Conservation (phyloP, 2,888 invertebrate genomes). For the Ormyrus thymus region DNA sequence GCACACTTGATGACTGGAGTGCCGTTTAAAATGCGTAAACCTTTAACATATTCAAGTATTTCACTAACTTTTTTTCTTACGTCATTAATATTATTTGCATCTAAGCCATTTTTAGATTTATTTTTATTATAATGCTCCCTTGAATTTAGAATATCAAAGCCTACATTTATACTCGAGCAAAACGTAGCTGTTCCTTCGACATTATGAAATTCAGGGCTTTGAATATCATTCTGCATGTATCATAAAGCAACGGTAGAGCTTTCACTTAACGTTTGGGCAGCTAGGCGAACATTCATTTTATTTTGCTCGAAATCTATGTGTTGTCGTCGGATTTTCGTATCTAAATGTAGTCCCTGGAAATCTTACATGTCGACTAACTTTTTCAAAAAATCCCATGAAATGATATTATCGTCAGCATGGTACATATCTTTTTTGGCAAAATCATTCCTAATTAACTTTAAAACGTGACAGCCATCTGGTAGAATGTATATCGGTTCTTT, state of each 20-base stretch:
- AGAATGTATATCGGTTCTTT: conserved; percentile 26
- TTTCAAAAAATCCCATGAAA: conserved; percentile 52
- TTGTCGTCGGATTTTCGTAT: conserved; percentile 34
- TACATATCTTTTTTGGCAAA: conserved; percentile 28
- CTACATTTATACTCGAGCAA: conserved; percentile 57
- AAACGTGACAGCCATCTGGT: conserved; percentile 30
- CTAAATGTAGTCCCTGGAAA: conserved; percentile 54
- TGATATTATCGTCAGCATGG: conserved; percentile 37
- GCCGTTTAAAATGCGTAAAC: conserved; percentile 31
- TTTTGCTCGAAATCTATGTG: conserved; percentile 55
- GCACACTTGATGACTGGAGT: conserved; percentile 36
- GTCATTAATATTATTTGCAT: too few species aligned
- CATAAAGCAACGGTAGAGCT: conserved; percentile 58
- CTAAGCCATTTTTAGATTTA: too few species aligned
- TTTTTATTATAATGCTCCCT: conserved; percentile 30
- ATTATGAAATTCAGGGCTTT: conserved; percentile 54
- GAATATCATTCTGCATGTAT: conserved; percentile 44
- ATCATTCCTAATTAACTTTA: conserved; percentile 38
- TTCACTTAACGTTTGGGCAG: conserved; percentile 60
- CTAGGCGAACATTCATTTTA: conserved; percentile 61
- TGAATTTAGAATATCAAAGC: conserved; percentile 64
- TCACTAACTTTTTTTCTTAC: too few species aligned
- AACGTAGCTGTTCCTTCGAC: conserved; percentile 57
- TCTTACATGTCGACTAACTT: conserved; percentile 54
- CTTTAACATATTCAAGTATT: conserved; percentile 53